phyloP scores from a whole-genome alignment of 2,797 vertebrate species.

The Chaenodraco wilsoni region DNA sequence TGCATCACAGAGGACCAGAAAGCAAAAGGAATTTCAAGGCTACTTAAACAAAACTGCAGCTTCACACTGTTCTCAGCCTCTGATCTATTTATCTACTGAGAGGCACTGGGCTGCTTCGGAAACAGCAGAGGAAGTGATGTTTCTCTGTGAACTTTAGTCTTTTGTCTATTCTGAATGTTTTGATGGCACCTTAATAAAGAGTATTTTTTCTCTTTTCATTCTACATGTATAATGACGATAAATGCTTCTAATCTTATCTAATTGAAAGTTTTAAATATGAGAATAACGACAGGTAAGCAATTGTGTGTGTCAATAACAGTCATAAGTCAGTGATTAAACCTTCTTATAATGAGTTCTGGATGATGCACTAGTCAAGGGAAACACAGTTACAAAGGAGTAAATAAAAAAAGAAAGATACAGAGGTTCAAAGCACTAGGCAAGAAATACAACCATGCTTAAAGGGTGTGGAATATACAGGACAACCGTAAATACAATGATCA shows the following conservation, averaged over 20 bases:
- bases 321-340: slow-evolving; percentile 3
- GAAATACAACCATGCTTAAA: neutral
- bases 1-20: slow-evolving; percentile 51
- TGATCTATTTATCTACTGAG: slow-evolving; percentile 55
- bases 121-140: slow-evolving; percentile 36
- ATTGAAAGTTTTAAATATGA: slow-evolving; percentile 25
- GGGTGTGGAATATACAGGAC: neutral
- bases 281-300: slow-evolving; percentile 20
- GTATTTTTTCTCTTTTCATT: too few relatives aligned
- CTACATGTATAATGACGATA: too few relatives aligned
- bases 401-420: slow-evolving; percentile 6
- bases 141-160: slow-evolving; percentile 45
- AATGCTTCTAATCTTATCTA: too few relatives aligned
- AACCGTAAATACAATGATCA: neutral
- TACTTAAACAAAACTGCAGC: slow-evolving; percentile 57
- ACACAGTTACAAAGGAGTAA: slow-evolving; percentile 19
- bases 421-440: neutral
- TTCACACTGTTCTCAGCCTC: slow-evolving; percentile 51
- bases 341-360: slow-evolving; percentile 34
- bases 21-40: slow-evolving; percentile 71
- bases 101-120: slow-evolving; percentile 29
- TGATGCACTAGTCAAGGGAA: neutral
- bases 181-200: too few relatives aligned
- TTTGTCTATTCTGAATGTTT: too few relatives aligned
- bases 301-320: slow-evolving; percentile 13